Evolutionary conservation across 2,113 vertebrate genomes (phyloP), one percentile per base, ranked within the genome.

Genomic region (Danionella cerebrum): DNA sequence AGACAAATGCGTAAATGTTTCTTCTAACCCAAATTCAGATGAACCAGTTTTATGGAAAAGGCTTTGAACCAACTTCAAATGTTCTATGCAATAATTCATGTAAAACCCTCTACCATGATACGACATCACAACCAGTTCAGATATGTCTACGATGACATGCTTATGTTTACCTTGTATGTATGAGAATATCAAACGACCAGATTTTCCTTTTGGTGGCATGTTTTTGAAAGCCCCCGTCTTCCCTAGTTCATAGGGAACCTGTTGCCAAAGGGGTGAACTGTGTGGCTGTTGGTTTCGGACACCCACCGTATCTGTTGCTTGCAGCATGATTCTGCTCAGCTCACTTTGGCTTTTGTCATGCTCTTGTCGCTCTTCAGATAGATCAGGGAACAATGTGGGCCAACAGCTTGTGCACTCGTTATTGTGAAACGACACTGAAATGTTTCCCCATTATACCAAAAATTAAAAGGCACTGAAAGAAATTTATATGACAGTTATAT

Each of bases 41-140:
- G 1, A 25, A 45, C 52, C 25, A 8, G 14, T 44, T 44, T 22
- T 5, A 16, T 18, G 70, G 12, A 36, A 31, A 77, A 85, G 85
- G 82, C 74, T 82, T 87, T 80, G 78, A 88, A 84, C 81, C 85
- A 88, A 91, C 87, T 89, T 92, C 88, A 87, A 88, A 95, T 78
- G 89, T 95, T 97, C 95, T 98, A 98, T 98, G 95, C 95, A 98
- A 97, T 91, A 91, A 94, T 93, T 91, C 89, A 92, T 91, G 88
- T 85, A 84, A 84, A 78, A 79, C 68, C 70, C 88, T 79, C 87
- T 83, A 89, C 87, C 79, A 86, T 12, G 19, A 60, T 85, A 91
- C 82, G 76, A 85, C 85, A 83, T 84, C 81, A 72, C 82, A 84
- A 88, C 79, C 16, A 50, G 66, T 75, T 51, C 25, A 42, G 85